These are phyloP conservation scores for Dione juno DNA, from an alignment of 2,888 invertebrate genomes.

Conservation along the genomic window DNA sequence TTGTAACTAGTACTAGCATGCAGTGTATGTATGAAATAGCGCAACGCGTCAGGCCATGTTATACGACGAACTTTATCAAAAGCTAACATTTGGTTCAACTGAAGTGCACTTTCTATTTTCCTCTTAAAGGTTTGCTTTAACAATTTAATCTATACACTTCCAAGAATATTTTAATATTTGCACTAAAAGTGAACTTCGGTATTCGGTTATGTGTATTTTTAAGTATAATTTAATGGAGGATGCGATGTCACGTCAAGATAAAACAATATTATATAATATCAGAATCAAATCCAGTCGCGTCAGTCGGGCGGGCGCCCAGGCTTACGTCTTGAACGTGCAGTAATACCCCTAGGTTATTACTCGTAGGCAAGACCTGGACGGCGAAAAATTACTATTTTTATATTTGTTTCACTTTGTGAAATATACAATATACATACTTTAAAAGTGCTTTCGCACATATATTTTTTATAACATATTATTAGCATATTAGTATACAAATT, in stretches of 20 bases:
- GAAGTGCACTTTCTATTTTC: slow-evolving; percentile 7
- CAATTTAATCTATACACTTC: neutral
- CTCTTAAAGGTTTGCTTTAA: neutral
- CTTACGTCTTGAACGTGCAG: slow-evolving; percentile 17
- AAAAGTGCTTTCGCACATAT: neutral
- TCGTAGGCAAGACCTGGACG: slow-evolving; percentile 23
- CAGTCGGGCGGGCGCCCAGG: slow-evolving; percentile 13
- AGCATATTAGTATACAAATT: neutral
- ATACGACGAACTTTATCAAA: neutral
- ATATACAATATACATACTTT: neutral
- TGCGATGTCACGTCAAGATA: neutral
- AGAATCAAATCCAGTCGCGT: slow-evolving; percentile 5
- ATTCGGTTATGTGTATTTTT: neutral
- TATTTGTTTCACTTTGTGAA: neutral
- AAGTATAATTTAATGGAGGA: neutral
- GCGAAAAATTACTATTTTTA: slow-evolving; percentile 10
- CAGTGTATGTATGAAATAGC: neutral
- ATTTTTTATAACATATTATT: neutral
- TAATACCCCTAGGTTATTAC: slow-evolving; percentile 13
- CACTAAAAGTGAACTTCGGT: slow-evolving; percentile 3
- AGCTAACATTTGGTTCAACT: neutral
- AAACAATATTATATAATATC: neutral
- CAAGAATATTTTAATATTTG: neutral
- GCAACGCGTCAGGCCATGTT: neutral
- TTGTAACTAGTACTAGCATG: neutral